Conservation (phyloP, 1,140 invertebrate species). For the Papilio glaucus region DNA sequence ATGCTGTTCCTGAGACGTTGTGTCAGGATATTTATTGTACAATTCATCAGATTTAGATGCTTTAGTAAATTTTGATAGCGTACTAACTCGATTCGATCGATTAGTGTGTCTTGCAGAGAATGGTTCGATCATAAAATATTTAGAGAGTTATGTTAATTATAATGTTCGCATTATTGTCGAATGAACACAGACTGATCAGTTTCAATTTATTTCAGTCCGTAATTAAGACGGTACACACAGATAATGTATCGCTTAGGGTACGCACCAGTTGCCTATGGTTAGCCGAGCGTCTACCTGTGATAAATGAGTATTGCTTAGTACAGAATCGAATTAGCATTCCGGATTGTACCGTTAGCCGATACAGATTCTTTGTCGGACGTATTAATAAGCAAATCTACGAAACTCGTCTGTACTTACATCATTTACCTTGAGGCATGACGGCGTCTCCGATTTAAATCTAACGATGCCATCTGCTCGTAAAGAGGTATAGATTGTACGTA, state of each 20-base stretch:
- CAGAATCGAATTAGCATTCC: constrained; percentile 75
- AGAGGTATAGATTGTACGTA: constrained; percentile 8
- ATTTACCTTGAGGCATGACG: constrained; percentile 50
- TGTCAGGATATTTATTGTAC: too few species aligned
- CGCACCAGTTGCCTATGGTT: constrained; percentile 72
- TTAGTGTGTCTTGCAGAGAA: too few species aligned
- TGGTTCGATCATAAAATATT: too few species aligned
- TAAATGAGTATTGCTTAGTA: constrained; percentile 73
- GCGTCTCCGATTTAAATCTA: constrained; percentile 46
- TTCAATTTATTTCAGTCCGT: constrained; percentile 58
- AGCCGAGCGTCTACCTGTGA: constrained; percentile 55
- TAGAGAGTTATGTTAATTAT: not conserved
- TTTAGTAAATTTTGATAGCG: too few species aligned
- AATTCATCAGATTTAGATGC: too few species aligned
- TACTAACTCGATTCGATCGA: too few species aligned
- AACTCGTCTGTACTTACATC: constrained; percentile 59
- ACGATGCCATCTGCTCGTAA: constrained; percentile 34
- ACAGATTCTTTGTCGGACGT: constrained; percentile 78
- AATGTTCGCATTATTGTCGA: not conserved
- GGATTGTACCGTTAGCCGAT: constrained; percentile 76
- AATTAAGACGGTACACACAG: constrained; percentile 66
- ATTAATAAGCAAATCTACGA: constrained; percentile 76
- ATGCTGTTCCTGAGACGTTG: too few species aligned
- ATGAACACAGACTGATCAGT: constrained; percentile 46
- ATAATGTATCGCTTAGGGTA: constrained; percentile 67